These are phyloP conservation scores for Ophonus ardosiacus DNA, from an alignment of 2,888 invertebrate species.

Conservation along the genomic window DNA sequence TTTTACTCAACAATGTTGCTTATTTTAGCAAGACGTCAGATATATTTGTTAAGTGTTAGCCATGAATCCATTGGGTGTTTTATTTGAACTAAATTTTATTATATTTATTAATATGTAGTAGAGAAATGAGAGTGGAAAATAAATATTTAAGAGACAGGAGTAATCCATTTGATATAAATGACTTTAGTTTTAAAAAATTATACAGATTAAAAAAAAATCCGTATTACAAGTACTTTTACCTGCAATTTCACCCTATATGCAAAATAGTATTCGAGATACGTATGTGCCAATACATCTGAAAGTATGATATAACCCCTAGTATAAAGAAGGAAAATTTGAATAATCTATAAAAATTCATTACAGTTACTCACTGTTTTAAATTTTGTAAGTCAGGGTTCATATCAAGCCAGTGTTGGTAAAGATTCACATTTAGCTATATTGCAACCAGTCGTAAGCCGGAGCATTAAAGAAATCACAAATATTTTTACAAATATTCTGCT, in stretches of 20 bases:
- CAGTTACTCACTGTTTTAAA: not conserved
- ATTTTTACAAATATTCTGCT: constrained; percentile 50
- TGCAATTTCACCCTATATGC: not conserved
- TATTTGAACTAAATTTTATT: not conserved
- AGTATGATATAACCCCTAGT: not conserved
- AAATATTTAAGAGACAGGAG: not conserved
- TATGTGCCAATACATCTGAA: not conserved
- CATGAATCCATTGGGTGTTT: not conserved
- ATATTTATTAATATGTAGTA: not conserved
- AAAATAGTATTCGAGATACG: not conserved
- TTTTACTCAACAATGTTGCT: constrained; percentile 11
- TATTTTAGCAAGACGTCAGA: not conserved
- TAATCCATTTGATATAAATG: constrained; percentile 1
- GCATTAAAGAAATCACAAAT: constrained; percentile 1
- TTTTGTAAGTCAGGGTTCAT: constrained; percentile 11
- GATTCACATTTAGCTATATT: constrained; percentile 49
- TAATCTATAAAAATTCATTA: not conserved
- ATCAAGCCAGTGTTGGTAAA: constrained; percentile 49
- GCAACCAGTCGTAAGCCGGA: constrained; percentile 38
- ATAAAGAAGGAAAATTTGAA: not conserved
- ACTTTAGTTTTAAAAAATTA: not conserved
- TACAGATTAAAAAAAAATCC: not conserved
- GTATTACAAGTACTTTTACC: not conserved
- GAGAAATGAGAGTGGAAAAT: not conserved
- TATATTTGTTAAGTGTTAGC: not conserved